Evolutionary conservation across 30 jellyfish, hydroid and myxozoan genomes (phyloP), one percentile per base, ranked within the genome.

Genomic region (Calvadosia cruxmelitensis): DNA sequence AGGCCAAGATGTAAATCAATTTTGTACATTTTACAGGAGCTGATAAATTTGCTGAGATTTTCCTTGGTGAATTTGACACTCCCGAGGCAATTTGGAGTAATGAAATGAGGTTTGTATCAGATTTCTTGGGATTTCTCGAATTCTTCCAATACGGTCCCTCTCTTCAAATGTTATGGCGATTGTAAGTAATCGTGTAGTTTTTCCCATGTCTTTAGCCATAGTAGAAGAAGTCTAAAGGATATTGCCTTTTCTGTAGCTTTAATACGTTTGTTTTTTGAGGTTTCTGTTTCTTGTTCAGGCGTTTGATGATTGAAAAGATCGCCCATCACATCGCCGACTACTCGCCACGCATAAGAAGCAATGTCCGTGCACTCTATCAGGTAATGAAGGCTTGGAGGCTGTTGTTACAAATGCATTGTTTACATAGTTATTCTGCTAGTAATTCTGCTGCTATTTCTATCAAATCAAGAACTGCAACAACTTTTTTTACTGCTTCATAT

Each of bases 71-170:
- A 50, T 90, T 81, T 69, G 98, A 90, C 50, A 90, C 94, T 2
- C 98, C 98, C 27, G 98, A 90, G 77, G 93, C 94, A 23, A 90
- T 90, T 1, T 90, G 98, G 98, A 76, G 89, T 42, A 76, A 62
- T 71, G 98, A 90, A 42, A 90, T 90, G 98, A 73, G 98, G 94
- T 73, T 1, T 1, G 64, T 13, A 7, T 33, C 34, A 50, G 32
- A 1, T 24, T 2, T 2, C 16, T 33, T 27, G 3, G 27, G n/a
- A n/a, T n/a, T n/a, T n/a, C n/a, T n/a, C 3, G 26, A 12, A 27
- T 68, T 3, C 72, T n/a, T 0, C 0, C 0, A 28, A 71, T 51
- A 0, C 61, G 33, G 7, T 26, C 0, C 10, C 3, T 2, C 31
- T 35, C 1, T 33, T 33, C 70, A 24, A 34, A 27, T 20, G 0